Evolutionary conservation across 2,797 vertebrate genomes (phyloP).

Genomic region (Rhynchotus rufescens): DNA sequence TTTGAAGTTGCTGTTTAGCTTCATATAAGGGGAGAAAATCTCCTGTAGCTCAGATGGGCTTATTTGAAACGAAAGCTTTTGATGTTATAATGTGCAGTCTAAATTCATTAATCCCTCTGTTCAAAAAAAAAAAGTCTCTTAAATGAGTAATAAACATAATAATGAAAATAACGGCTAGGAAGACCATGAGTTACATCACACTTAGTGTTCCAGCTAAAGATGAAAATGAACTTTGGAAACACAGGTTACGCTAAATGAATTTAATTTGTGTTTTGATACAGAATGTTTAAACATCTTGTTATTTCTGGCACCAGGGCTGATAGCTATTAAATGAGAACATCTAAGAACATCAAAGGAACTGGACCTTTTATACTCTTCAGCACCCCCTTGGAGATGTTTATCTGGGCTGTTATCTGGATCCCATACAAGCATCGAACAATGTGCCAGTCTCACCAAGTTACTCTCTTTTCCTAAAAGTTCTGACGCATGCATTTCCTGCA

Average conservation of each 20-base stretch:
- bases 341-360: conserved; percentile 83
- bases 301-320: conserved; percentile 81
- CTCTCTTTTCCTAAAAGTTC: conserved; percentile 75
- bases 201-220: conserved; percentile 60
- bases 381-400: conserved; percentile 84
- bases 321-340: conserved; percentile 83
- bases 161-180: conserved; percentile 72
- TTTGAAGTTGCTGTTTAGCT: conserved; percentile 73
- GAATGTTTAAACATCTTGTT: conserved; percentile 82
- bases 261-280: conserved; percentile 76
- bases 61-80: conserved; percentile 71
- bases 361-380: conserved; percentile 75
- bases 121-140: conserved; percentile 46
- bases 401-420: conserved; percentile 84
- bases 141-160: conserved; percentile 78
- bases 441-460: conserved; percentile 78
- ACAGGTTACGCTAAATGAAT: conserved; percentile 54
- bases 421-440: conserved; percentile 81
- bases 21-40: conserved; percentile 58
- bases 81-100: conserved; percentile 75
- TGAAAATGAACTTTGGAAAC: conserved; percentile 73
- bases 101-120: conserved; percentile 72
- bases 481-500: conserved; percentile 74
- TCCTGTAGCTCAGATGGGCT: conserved; percentile 68
- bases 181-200: conserved; percentile 69